phyloP scores from a whole-genome alignment of 2,797 vertebrate genomes.

The Brachyalestes nurse region DNA sequence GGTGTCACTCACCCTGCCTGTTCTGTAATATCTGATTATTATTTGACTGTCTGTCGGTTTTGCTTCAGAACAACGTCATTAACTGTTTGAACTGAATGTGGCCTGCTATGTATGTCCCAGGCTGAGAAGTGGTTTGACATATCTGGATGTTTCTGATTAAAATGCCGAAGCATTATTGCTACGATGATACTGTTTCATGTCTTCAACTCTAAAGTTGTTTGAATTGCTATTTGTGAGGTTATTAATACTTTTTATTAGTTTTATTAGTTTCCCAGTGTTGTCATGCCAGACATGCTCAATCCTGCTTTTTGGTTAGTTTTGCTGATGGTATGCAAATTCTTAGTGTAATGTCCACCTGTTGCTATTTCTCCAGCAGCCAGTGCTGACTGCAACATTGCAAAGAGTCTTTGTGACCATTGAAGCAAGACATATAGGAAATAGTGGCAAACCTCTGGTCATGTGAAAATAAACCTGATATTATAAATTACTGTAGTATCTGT shows the following conservation, averaged over 20 bases:
- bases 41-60: neutral
- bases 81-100: neutral
- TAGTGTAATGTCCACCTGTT: neutral
- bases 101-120: neutral
- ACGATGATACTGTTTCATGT: no score
- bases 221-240: no score
- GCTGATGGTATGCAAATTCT: no score
- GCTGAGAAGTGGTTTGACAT: neutral
- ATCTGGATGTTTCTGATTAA: neutral
- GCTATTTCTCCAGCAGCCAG: neutral
- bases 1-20: neutral
- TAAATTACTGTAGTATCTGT: neutral
- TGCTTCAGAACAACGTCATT: neutral
- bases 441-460: neutral
- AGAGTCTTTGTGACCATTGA: neutral
- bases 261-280: no score
- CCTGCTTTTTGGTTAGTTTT: no score
- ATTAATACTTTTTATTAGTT: no score
- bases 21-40: neutral
- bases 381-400: neutral
- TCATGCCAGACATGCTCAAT: no score
- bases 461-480: neutral
- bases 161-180: no score
- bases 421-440: neutral
- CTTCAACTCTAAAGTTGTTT: no score